Evolutionary conservation across 2,888 invertebrate genomes (phyloP), one percentile per base, ranked within the genome.

Genomic region (Philonicus albiceps): DNA sequence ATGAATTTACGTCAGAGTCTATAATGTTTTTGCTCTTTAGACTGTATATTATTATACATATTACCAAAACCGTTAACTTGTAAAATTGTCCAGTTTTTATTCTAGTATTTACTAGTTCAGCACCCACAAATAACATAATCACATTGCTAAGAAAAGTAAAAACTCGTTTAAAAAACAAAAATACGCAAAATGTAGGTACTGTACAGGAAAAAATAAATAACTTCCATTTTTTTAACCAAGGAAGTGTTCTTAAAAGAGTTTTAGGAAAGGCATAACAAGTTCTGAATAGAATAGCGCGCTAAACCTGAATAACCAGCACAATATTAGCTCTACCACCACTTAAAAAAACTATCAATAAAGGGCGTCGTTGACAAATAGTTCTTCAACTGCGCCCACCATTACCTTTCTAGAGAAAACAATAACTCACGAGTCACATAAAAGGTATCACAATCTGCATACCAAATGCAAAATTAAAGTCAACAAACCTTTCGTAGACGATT

Each of bases 401-500:
- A 55, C 64, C 81, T 81, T 81, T 64, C 22, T 30, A 30, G 7
- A 37, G 7, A 31, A 55, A 22, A 43, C 22, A 19, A 34, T 81
- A 31, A 34, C 31, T 80, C 81, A 81, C 31, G 11, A 8, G 13
- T 6, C 4, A 13, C 27, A 64, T 64, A 78, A 53, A 78, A 78
- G 78, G 78, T 49, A 78, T 30, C 49, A n/a, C 81, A n/a, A 81
- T 55, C 64, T 55, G 81, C 81, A 81, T 81, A 55, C 81, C 22
- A 30, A 81, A 81, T 81, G 53, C 81, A 22, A 81, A 81, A 55
- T 64, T 30, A 31, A 37, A 81, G 81, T 81, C 81, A 81, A 81
- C 34, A 81, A 81, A 81, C 81, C 81, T 81, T 81, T 34, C 34
- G 11, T 53, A 80, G 53, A 80, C 80, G 80, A 31, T 31, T 55